Evolutionary conservation across 2,888 invertebrate species (phyloP).

Genomic region (Oxyteleia sp.): DNA sequence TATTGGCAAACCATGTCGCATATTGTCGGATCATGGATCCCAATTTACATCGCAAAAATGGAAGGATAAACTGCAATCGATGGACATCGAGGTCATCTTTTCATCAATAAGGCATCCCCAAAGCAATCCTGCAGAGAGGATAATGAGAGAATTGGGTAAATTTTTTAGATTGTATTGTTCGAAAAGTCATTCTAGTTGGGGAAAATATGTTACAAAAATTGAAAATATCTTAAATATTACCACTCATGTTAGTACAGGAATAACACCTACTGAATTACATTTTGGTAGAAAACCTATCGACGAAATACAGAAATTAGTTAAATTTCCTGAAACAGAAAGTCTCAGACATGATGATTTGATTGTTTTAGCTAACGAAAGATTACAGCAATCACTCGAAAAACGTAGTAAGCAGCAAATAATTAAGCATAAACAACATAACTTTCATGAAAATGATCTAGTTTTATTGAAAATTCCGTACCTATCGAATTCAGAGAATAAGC

Average conservation of each 20-base stretch:
- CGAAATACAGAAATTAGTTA: constrained; percentile 1
- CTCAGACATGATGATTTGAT: too few relatives aligned
- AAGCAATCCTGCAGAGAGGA: constrained; percentile 31
- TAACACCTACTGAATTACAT: constrained; percentile 7
- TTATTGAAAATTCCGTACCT: too few relatives aligned
- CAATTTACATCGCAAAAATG: constrained; percentile 10
- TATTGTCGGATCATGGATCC: constrained; percentile 20
- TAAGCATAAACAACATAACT: too few relatives aligned
- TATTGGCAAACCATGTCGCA: background rate
- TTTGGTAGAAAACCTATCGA: constrained; percentile 34
- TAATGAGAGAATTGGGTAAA: constrained; percentile 14
- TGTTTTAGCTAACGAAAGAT: too few relatives aligned
- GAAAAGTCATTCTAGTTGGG: background rate
- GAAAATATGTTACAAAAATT: background rate
- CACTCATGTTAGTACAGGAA: constrained; percentile 1
- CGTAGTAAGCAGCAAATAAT: too few relatives aligned
- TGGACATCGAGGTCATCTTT: constrained; percentile 11
- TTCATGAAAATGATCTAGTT: too few relatives aligned
- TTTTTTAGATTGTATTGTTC: constrained; percentile 8
- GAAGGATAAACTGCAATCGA: background rate
- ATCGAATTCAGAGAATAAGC: too few relatives aligned
- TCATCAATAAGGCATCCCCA: constrained; percentile 22
- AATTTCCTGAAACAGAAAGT: constrained; percentile 6
- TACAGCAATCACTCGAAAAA: too few relatives aligned
- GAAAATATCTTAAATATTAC: constrained; percentile 2